phyloP scores from a whole-genome alignment of 1,140 invertebrate species.

The Neodiprion lecontei region DNA sequence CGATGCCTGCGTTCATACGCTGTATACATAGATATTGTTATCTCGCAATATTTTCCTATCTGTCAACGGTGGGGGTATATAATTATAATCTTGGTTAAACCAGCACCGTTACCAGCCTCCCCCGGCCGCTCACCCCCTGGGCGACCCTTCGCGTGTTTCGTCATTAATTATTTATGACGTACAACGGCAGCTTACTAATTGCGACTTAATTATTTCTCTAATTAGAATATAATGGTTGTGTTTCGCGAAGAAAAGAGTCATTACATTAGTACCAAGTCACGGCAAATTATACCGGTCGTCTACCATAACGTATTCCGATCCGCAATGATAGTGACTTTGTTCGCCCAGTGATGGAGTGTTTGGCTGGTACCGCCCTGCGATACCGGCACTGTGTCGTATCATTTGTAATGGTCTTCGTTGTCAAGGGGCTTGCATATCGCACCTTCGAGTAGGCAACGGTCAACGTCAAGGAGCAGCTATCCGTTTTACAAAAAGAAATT shows the following conservation, averaged over 20 bases:
- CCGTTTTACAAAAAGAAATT: no score
- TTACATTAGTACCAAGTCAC: slow-evolving; percentile 1
- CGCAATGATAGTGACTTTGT: background rate
- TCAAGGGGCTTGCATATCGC: no score
- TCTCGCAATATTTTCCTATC: no score
- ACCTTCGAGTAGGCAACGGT: no score
- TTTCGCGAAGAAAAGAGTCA: background rate
- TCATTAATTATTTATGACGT: slow-evolving; percentile 6
- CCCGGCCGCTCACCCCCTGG: no score
- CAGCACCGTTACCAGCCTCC: background rate
- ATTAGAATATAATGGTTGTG: slow-evolving; percentile 7
- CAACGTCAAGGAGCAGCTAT: no score
- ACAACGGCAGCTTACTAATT: slow-evolving; percentile 3
- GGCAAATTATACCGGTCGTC: background rate
- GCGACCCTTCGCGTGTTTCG: background rate
- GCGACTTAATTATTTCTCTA: slow-evolving; percentile 7
- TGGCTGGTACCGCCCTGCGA: background rate
- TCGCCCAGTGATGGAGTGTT: background rate
- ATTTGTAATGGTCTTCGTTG: no score
- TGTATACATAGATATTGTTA: no score
- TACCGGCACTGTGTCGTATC: no score
- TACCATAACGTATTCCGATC: background rate
- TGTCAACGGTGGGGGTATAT: no score
- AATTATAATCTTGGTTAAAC: slow-evolving; percentile 1
- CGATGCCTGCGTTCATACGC: no score